Percentiles rank a stretch among this genome's conserved stretches.
phyloP scores from a whole-genome alignment of 2,888 invertebrate genomes.

The Sarcophaga variegata region DNA sequence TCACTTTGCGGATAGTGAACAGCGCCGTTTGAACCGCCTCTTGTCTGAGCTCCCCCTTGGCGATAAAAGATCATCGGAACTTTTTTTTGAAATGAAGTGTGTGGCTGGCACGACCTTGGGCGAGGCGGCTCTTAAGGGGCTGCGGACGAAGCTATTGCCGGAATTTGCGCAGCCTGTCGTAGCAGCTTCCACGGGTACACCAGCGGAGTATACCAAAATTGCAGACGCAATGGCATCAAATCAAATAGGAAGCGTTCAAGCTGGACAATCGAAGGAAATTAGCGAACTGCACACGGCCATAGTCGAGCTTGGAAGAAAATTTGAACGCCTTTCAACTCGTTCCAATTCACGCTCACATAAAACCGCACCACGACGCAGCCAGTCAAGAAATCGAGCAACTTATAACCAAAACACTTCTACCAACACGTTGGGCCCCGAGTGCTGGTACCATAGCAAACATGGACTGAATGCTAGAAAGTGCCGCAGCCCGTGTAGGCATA shows the following conservation, averaged over 20 bases:
- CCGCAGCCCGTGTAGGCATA: constrained; percentile 15
- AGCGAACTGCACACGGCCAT: constrained; percentile 17
- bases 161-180: constrained; percentile 30
- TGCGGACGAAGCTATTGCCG: constrained; percentile 46
- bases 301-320: constrained; percentile 17
- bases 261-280: background rate
- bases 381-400: background rate
- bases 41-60: constrained; percentile 7
- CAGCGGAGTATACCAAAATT: constrained; percentile 44
- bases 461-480: constrained; percentile 38
- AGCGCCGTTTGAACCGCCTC: background rate
- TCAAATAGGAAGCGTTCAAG: constrained; percentile 1
- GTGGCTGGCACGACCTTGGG: constrained; percentile 17
- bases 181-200: constrained; percentile 25
- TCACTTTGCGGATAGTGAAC: constrained; percentile 44
- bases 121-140: constrained; percentile 32
- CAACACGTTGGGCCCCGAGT: constrained; percentile 1
- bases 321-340: constrained; percentile 31
- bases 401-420: background rate
- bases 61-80: constrained; percentile 32
- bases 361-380: background rate
- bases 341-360: constrained; percentile 26
- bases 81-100: constrained; percentile 40
- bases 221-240: constrained; percentile 30
- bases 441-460: constrained; percentile 30